A percentile compares a stretch with the other conserved stretches of the same genome.
These are phyloP conservation scores for Pachyrhynchus sulphureomaculatus DNA, from an alignment of 1,140 invertebrate genomes.

Conservation along the genomic window DNA sequence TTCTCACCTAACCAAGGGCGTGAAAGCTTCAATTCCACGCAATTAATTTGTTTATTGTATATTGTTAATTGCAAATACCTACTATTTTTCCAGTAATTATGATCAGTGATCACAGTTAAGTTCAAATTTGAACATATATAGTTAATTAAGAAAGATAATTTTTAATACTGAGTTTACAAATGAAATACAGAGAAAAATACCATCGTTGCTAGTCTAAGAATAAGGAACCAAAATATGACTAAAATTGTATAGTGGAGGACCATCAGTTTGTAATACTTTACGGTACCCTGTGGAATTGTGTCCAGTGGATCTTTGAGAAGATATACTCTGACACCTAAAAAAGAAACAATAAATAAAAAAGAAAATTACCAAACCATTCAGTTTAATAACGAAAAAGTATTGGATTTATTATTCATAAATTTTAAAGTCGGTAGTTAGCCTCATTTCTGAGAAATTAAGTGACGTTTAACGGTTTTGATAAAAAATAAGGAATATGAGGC, in stretches of 20 bases:
- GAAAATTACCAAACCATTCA: neutral
- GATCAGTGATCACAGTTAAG: no score
- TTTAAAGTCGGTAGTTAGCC: neutral
- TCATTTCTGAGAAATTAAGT: no score
- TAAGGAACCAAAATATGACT: slow-evolving; percentile 23
- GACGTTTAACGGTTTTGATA: no score
- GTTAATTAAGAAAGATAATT: no score
- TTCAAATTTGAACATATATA: no score
- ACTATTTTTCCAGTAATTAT: no score
- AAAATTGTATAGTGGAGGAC: slow-evolving; percentile 38
- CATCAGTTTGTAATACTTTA: slow-evolving; percentile 38
- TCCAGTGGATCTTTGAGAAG: slow-evolving; percentile 62
- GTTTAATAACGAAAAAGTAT: neutral
- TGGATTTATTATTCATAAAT: neutral
- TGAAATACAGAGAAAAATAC: neutral
- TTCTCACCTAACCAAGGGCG: no score
- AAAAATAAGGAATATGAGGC: no score
- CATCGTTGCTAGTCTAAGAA: slow-evolving; percentile 14
- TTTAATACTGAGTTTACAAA: neutral
- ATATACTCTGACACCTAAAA: slow-evolving; percentile 53
- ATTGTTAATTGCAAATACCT: no score
- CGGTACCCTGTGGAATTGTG: slow-evolving; percentile 48
- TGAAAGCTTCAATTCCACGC: no score
- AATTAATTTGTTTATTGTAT: no score
- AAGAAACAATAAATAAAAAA: slow-evolving; percentile 44